Percentiles rank a stretch among this genome's conserved stretches.
Conservation (phyloP, 2,113 vertebrate species). For the Furnarius figulus region DNA sequence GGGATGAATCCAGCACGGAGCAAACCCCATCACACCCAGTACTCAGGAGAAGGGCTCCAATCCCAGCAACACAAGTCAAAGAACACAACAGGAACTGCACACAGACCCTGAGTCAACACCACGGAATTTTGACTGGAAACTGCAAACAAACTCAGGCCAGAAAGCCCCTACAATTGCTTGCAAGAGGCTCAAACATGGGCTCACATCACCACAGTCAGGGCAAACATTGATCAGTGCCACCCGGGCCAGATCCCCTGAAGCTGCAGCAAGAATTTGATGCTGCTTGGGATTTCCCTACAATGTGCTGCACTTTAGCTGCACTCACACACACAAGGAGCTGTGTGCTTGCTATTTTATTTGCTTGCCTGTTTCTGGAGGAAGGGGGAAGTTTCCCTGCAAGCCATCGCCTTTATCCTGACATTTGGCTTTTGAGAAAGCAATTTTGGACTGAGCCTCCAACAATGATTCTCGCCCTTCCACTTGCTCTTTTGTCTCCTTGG, state of each 20-base stretch:
- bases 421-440: background rate
- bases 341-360: background rate
- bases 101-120: background rate
- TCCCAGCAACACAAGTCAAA: background rate
- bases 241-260: background rate
- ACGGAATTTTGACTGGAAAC: background rate
- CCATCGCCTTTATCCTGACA: background rate
- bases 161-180: background rate
- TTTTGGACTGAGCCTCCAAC: background rate
- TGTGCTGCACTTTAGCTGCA: background rate
- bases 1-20: background rate
- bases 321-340: background rate
- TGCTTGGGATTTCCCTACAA: background rate
- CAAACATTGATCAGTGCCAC: background rate
- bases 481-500: constrained; percentile 24
- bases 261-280: background rate
- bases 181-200: background rate
- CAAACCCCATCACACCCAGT: background rate
- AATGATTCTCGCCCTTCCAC: background rate
- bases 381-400: background rate
- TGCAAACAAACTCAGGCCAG: background rate
- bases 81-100: background rate
- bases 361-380: background rate
- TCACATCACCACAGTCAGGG: background rate
- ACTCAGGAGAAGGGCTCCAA: background rate